Base-by-base conservation (phyloP, 2,888 invertebrate genomes). In the Drosophila birchii region DNA sequence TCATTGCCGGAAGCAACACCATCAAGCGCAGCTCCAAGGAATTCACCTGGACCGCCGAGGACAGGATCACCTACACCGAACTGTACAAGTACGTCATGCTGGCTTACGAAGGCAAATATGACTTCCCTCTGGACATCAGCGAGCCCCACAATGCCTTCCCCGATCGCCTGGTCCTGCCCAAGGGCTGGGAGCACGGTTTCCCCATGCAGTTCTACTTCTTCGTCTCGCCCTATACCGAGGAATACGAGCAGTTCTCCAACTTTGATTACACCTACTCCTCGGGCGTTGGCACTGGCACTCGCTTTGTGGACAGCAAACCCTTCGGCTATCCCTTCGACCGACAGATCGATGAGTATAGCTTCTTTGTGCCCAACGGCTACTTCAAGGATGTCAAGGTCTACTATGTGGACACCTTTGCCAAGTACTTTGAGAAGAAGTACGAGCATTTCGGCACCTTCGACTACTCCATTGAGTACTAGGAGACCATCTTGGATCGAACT, bases 241-340 rank as follows among this genome's bases (percentile, higher is more conserved):
- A 93, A 4, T 92, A 94, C 47, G 92, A 93, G 59, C 92, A 92
- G 58, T 93, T 92, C 66, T 92, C 92, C 68, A 93, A 93, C 78
- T 94, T 93, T 73, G 93, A 94, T 74, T 81, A 93, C 45, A 75
- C 91, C n/a, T 93, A 93, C 89, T 93, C 93, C 57, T 93, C 94
- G 68, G 94, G 93, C 78, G 92, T 94, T 71, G 94, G 94, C 79
- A 93, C 93, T 87, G 94, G 94, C 91, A 91, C 94, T 93, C 88
- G 92, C 57, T 84, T 91, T 61, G 92, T 95, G 53, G 96, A 96
- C 90, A 94, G 93, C 78, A 94, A 94, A 90, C 94, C 96, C 51
- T 93, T 95, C 85, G 96, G 95, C 60, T 96, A 95, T 94, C 96
- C 96, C 73, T 94, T 96, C 90, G 96, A 96, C 90, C 95, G 95